Conservation (phyloP, 2,113 vertebrate genomes). For the Aleadryas rufinucha region DNA sequence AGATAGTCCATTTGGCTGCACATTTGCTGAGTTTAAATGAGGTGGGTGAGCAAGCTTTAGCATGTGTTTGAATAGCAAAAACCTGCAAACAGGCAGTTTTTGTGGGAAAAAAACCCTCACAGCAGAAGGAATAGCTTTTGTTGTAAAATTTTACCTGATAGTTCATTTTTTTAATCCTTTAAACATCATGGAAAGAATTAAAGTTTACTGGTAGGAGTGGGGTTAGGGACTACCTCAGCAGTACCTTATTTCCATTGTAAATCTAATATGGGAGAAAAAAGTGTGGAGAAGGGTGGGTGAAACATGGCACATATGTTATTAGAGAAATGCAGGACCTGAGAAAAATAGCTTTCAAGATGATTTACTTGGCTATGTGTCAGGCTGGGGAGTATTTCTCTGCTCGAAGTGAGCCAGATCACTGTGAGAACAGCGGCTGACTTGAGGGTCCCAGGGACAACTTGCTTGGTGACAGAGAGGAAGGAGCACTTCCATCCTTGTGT, state of each 20-base stretch:
- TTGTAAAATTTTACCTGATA: neutral
- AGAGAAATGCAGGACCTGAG: neutral
- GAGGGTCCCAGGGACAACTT: accelerated
- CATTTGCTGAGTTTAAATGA: neutral
- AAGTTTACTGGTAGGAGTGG: neutral
- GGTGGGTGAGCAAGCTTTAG: neutral
- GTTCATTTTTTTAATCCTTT: neutral
- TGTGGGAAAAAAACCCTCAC: neutral
- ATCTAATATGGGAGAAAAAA: neutral
- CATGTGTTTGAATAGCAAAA: neutral
- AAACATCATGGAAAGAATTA: neutral
- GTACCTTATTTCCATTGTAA: neutral
- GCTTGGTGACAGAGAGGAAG: neutral
- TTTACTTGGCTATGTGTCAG: neutral
- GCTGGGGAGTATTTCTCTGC: neutral
- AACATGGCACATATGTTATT: neutral
- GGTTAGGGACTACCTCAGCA: neutral
- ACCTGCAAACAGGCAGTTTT: neutral
- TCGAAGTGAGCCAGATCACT: neutral
- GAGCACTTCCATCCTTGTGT: neutral
- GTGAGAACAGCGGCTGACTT: neutral
- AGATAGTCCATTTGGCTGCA: neutral
- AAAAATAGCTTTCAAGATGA: neutral
- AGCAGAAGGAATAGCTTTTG: neutral
- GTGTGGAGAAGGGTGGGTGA: neutral